Evolutionary conservation across 37 sponge, comb jelly and placozoan genomes (phyloP).

Genomic region (Halisarca cf. caerulea): DNA sequence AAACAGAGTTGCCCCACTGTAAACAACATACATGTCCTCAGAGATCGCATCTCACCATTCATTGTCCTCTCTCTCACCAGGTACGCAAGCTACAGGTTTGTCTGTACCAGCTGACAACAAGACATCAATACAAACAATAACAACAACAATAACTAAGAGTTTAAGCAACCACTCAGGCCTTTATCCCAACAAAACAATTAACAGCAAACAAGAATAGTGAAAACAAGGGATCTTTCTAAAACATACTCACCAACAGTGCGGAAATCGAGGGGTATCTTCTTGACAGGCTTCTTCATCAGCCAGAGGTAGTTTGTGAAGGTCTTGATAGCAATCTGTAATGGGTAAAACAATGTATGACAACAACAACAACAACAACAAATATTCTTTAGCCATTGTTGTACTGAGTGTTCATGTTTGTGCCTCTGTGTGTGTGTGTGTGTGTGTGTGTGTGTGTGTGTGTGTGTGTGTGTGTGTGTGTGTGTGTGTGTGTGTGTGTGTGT

Average conservation of each 20-base stretch:
- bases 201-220: background rate
- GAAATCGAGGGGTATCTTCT: background rate
- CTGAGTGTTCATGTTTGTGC: too few relatives aligned
- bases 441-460: too few relatives aligned
- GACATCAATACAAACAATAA: too few relatives aligned
- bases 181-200: background rate
- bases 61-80: conserved; percentile 72
- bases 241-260: background rate
- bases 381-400: too few relatives aligned
- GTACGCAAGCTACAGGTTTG: conserved; percentile 1
- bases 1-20: background rate
- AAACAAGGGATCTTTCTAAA: too few relatives aligned
- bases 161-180: background rate
- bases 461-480: too few relatives aligned
- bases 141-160: background rate
- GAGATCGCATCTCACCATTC: conserved; percentile 39
- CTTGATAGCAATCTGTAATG: background rate
- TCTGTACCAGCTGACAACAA: conserved; percentile 2
- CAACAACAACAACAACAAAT: background rate
- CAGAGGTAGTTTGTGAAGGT: background rate
- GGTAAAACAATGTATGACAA: background rate
- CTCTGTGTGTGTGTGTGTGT: too few relatives aligned
- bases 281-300: background rate
- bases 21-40: background rate
- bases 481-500: too few relatives aligned